phyloP scores from a whole-genome alignment of 1,140 invertebrate species.

The Lasioglossum baleicum region DNA sequence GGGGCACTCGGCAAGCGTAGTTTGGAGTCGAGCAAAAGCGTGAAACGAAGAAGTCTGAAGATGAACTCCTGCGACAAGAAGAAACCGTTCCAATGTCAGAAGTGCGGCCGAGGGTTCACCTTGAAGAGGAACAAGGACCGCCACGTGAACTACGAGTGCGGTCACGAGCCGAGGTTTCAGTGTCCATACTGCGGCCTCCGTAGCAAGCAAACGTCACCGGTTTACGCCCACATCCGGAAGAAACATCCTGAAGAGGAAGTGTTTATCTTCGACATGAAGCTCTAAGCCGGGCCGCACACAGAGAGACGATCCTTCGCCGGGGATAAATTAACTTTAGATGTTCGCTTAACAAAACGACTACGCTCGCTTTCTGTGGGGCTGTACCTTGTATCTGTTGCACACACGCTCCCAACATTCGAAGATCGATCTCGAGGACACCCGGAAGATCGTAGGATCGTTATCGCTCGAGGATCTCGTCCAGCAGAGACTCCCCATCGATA shows the following conservation, averaged over 20 bases:
- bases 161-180: conserved; percentile 89
- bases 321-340: not conserved
- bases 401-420: not conserved
- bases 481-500: not conserved
- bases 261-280: conserved; percentile 66
- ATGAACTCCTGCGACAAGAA: conserved; percentile 44
- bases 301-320: not conserved
- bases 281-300: conserved; percentile 18
- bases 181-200: conserved; percentile 88
- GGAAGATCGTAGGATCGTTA: not conserved
- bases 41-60: conserved; percentile 35
- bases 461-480: not conserved
- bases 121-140: conserved; percentile 89
- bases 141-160: conserved; percentile 92
- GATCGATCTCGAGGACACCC: not conserved
- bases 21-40: conserved; percentile 26
- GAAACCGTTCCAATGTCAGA: conserved; percentile 85
- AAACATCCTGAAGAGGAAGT: conserved; percentile 71
- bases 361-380: conserved; percentile 10
- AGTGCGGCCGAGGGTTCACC: conserved; percentile 89
- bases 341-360: not conserved
- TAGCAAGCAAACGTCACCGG: conserved; percentile 90
- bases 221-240: conserved; percentile 85
- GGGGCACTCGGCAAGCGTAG: conserved; percentile 37
- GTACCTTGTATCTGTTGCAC: not conserved